Evolutionary conservation across 2,797 vertebrate genomes (phyloP).

Genomic region (Anolis apletophallus): DNA sequence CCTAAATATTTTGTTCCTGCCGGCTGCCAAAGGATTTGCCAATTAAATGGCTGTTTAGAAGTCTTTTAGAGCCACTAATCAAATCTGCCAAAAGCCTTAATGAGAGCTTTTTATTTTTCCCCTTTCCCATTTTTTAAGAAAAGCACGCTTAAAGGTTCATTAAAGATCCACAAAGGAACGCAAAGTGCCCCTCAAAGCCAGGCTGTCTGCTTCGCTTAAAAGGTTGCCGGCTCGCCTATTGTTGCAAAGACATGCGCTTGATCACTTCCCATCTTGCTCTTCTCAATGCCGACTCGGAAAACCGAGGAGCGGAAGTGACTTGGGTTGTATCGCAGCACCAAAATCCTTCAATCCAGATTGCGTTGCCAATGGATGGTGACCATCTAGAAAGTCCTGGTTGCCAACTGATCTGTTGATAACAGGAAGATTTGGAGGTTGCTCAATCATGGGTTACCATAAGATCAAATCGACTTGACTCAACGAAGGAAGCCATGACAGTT

Average conservation of each 20-base stretch:
- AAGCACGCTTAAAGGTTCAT: constrained; percentile 69
- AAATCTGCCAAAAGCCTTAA: constrained; percentile 74
- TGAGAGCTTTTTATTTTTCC: constrained; percentile 67
- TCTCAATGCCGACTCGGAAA: background rate
- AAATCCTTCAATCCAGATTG: background rate
- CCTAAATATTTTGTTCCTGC: constrained; percentile 23
- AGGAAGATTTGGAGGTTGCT: too few relatives aligned
- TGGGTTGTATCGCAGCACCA: too few relatives aligned
- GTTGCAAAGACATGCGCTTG: background rate
- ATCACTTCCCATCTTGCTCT: background rate
- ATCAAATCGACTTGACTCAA: too few relatives aligned
- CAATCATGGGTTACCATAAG: too few relatives aligned
- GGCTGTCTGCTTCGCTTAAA: constrained; percentile 41
- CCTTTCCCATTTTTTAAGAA: constrained; percentile 40
- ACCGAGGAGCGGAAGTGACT: background rate
- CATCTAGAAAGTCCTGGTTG: too few relatives aligned
- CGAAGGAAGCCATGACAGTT: too few relatives aligned
- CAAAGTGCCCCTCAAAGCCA: constrained; percentile 45
- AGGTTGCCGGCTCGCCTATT: fast-evolving
- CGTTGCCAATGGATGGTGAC: too few relatives aligned
- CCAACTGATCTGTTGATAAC: too few relatives aligned
- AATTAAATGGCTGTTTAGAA: constrained; percentile 65
- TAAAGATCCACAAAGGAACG: constrained; percentile 62
- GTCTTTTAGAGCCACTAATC: constrained; percentile 69
- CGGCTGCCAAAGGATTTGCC: constrained; percentile 63